Evolutionary conservation across 2,888 invertebrate genomes (phyloP).

Genomic region (Phania funesta): DNA sequence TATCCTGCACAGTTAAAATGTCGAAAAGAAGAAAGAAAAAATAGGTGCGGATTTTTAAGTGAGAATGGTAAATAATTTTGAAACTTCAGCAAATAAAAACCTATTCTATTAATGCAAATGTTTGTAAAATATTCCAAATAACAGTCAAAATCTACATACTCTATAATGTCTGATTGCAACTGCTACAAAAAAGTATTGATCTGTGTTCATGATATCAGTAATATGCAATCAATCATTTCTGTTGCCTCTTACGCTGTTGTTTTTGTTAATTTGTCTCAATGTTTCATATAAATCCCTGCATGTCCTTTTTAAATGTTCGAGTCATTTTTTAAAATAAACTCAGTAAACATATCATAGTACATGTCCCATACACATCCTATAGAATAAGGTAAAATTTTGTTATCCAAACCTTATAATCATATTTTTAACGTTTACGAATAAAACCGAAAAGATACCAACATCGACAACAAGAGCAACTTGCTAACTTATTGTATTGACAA

Average conservation of each 20-base stretch:
- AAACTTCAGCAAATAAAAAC: too few relatives aligned
- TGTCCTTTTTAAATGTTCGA: constrained; percentile 63
- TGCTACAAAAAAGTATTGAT: constrained; percentile 26
- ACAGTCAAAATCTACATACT: background rate
- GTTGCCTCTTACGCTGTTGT: constrained; percentile 51
- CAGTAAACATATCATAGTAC: constrained; percentile 77
- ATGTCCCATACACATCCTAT: constrained; percentile 9
- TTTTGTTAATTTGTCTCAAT: constrained; percentile 52
- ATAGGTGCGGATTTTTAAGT: too few relatives aligned
- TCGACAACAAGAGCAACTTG: constrained; percentile 12
- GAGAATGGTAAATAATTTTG: too few relatives aligned
- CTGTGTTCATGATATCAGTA: constrained; percentile 72
- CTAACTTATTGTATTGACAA: constrained; percentile 28
- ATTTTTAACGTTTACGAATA: constrained; percentile 61
- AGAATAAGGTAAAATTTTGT: too few relatives aligned
- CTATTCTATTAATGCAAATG: too few relatives aligned
- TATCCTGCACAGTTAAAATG: too few relatives aligned
- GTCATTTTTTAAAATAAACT: constrained; percentile 66
- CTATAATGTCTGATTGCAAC: constrained; percentile 39
- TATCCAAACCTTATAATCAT: constrained; percentile 55
- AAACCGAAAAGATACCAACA: constrained; percentile 52
- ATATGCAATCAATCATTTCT: constrained; percentile 77
- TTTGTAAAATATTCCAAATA: too few relatives aligned
- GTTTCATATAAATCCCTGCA: constrained; percentile 59
- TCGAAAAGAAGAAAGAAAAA: too few relatives aligned